Conservation (phyloP, 2,888 invertebrate species). For the Notocelia uddmanniana region DNA sequence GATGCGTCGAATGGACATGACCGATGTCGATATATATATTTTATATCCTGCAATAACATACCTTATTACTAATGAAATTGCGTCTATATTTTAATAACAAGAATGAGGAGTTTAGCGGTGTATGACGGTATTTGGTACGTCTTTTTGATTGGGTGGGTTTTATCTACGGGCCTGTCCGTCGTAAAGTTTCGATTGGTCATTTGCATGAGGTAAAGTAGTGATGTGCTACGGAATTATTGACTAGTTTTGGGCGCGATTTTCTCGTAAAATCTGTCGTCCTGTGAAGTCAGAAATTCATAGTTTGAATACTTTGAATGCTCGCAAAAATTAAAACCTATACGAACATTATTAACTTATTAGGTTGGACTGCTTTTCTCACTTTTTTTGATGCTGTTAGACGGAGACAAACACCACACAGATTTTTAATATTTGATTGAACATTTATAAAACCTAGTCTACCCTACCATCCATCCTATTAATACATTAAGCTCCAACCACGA, state of each 20-base stretch:
- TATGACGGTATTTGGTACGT: slow-evolving; percentile 3
- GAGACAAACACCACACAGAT: too few relatives aligned
- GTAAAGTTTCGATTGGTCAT: slow-evolving; percentile 33
- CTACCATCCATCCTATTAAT: too few relatives aligned
- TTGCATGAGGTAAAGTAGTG: slow-evolving; percentile 28
- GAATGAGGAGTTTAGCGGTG: background rate
- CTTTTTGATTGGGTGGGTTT: slow-evolving; percentile 33
- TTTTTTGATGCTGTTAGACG: too few relatives aligned
- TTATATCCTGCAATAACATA: background rate
- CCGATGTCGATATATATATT: slow-evolving; percentile 5
- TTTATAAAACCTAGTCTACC: too few relatives aligned
- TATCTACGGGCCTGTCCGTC: slow-evolving; percentile 27
- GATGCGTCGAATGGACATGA: slow-evolving; percentile 39
- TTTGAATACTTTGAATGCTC: background rate
- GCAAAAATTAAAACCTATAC: too few relatives aligned
- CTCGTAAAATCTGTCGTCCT: slow-evolving; percentile 3
- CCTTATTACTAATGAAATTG: background rate
- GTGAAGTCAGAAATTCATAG: background rate
- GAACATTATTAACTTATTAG: too few relatives aligned
- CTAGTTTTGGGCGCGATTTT: background rate
- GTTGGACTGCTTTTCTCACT: too few relatives aligned
- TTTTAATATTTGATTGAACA: too few relatives aligned
- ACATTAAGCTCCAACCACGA: too few relatives aligned
- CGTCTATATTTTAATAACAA: background rate
- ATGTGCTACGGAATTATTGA: slow-evolving; percentile 21